A percentile compares a stretch with the other conserved stretches of the same genome.
phyloP scores from a whole-genome alignment of 2,888 invertebrate species.

The Caenorhabditis sp. region DNA sequence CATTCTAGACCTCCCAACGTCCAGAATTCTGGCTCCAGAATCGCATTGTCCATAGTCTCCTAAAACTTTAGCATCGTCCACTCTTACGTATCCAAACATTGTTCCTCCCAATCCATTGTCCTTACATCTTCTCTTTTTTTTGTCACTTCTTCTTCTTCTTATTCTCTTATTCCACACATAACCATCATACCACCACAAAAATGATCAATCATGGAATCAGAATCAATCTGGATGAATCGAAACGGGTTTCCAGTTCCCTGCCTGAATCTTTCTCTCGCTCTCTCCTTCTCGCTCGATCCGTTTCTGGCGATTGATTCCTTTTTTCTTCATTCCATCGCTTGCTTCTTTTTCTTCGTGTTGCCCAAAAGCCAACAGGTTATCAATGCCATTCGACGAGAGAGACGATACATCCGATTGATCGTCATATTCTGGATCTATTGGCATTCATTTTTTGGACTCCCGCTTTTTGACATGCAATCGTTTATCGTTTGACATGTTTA shows the following conservation, averaged over 20 bases:
- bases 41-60: too few relatives aligned
- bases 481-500: conserved; percentile 9
- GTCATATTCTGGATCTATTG: conserved; percentile 17
- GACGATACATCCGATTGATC: conserved; percentile 6
- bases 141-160: background rate
- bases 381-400: conserved; percentile 43
- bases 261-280: background rate
- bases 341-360: background rate
- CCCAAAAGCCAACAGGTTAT: conserved; percentile 47
- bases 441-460: conserved; percentile 40
- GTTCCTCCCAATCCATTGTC: background rate
- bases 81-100: background rate
- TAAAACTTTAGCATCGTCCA: background rate
- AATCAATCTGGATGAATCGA: conserved; percentile 54
- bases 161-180: conserved; percentile 14
- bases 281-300: conserved; percentile 25
- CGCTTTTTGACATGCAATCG: conserved; percentile 12
- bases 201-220: conserved; percentile 61
- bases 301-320: conserved; percentile 35
- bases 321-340: conserved; percentile 41
- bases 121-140: background rate
- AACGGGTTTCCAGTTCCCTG: conserved; percentile 35
- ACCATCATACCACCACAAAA: conserved; percentile 60
- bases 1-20: too few relatives aligned
- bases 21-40: too few relatives aligned